Evolutionary conservation across 1,140 invertebrate genomes (phyloP).

Genomic region (Rhopalosiphum padi): DNA sequence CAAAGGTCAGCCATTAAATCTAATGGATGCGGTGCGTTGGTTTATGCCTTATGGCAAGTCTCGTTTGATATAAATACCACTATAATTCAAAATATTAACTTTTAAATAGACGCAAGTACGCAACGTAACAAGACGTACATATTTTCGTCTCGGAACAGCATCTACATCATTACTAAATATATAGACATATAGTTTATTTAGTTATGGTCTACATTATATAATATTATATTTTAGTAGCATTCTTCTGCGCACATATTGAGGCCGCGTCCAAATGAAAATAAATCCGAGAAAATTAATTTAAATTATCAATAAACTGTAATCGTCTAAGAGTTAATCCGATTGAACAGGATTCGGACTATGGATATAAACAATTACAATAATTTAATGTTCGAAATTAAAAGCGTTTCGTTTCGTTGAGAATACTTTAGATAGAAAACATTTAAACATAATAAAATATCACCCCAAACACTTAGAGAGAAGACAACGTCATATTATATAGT

Average conservation of each 20-base stretch:
- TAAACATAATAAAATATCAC: not conserved
- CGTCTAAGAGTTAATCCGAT: not conserved
- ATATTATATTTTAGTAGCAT: not conserved
- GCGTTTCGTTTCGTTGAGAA: not conserved
- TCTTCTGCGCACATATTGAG: not conserved
- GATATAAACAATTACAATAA: not conserved
- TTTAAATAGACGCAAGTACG: not conserved
- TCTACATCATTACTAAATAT: not conserved
- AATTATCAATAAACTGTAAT: not conserved
- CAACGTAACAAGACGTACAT: not conserved
- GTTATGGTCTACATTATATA: too few species aligned
- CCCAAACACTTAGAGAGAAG: not conserved
- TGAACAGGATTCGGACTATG: not conserved
- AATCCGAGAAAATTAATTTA: not conserved
- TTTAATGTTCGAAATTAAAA: not conserved
- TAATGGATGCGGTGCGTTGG: not conserved
- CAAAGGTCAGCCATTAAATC: constrained; percentile 21
- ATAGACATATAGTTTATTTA: too few species aligned
- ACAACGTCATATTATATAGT: not conserved
- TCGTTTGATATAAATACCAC: not conserved
- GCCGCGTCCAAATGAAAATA: not conserved
- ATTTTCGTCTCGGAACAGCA: not conserved
- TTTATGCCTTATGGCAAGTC: not conserved
- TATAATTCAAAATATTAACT: not conserved
- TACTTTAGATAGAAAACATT: not conserved